Base-by-base conservation (phyloP, 2,113 vertebrate species). In the Loxodonta africana region DNA sequence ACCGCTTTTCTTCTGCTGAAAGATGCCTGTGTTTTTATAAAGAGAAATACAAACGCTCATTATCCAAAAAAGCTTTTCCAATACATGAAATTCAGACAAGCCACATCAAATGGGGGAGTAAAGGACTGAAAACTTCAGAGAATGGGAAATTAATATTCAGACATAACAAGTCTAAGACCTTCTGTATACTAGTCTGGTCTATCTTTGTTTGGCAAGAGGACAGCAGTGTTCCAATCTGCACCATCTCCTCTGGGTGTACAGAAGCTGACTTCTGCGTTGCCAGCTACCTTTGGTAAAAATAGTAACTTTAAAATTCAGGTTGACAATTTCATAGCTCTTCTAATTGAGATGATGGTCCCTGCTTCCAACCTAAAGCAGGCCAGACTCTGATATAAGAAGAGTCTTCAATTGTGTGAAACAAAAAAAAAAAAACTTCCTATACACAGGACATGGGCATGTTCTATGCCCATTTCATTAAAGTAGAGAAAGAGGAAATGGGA, bases 61-160 rank as follows among this genome's bases (percentile, higher is more conserved):
- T 83, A 85, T 85, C 73, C 41, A 73, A 78, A 85, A 88, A 83
- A 78, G 78, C 77, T 94, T 37, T 78, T 96, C n/a, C 91, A 62
- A 95, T 69, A 96, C 95, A 95, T 97, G 92, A 96, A 96, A 87
- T 95, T 94, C 88, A 88, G 71, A 91, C 53, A 83, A 87, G 71
- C 57, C 74, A 88, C 57, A 95, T 87, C 41, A 88, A 83, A 83
- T 48, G 89, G 91, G 89, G n/a, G 90, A 69, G 92, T 14, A 94
- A 63, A 86, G 46, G 46, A 95, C 57, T 18, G 76, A 95, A 51
- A 63, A 83, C 48, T 89, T 80, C n/a, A 92, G 30, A 76, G 83
- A 90, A 63, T 62, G 78, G 95, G 81, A 94, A 78, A 93, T 90
- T 77, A 94, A 85, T 81, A 97, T 60, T 86, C 83, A 92, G 85